A percentile compares a stretch with the other conserved stretches of the same genome.
These are phyloP conservation scores for Candoia aspera DNA, from an alignment of 2,113 vertebrate species.

Conservation along the genomic window DNA sequence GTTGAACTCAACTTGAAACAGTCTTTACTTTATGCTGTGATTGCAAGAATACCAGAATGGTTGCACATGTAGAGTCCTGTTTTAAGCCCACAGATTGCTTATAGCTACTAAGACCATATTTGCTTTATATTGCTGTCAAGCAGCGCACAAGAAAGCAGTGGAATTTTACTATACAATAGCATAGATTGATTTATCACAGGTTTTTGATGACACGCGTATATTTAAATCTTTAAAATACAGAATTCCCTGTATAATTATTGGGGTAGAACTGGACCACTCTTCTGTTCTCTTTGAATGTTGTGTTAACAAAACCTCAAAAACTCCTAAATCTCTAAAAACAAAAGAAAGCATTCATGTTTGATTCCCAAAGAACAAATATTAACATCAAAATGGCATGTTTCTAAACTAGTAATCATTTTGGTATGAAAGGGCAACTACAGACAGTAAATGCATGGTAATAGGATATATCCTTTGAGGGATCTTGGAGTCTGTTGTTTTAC, in stretches of 20 bases:
- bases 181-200: not conserved
- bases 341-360: not conserved
- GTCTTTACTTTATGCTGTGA: not conserved
- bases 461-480: not conserved
- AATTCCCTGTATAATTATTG: not conserved
- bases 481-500: not conserved
- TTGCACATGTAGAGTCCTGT: not conserved
- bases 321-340: not conserved
- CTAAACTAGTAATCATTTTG: not conserved
- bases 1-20: not conserved
- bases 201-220: not conserved
- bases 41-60: not conserved
- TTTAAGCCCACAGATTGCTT: not conserved
- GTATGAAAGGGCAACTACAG: not conserved
- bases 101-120: too few relatives aligned
- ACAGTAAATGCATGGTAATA: not conserved
- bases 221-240: not conserved
- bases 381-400: not conserved
- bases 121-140: not conserved
- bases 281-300: not conserved
- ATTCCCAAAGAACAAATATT: constrained; percentile 34
- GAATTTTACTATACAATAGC: not conserved
- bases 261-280: not conserved
- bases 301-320: not conserved
- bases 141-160: not conserved